Evolutionary conservation across 2,797 vertebrate genomes (phyloP).

Genomic region (Bradypus variegatus): DNA sequence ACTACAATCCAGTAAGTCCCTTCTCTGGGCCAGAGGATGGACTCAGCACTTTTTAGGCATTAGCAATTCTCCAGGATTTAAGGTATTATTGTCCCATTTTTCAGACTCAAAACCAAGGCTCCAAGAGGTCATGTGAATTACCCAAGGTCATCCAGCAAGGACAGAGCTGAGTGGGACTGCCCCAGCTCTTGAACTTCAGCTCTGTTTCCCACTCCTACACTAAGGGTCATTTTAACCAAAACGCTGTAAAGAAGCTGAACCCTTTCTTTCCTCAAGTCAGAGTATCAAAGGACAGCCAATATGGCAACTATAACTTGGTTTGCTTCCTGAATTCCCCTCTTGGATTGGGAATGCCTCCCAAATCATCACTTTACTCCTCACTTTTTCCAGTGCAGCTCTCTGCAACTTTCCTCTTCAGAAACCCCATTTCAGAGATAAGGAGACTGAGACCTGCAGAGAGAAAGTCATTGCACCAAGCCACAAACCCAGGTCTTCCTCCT

Average conservation of each 20-base stretch:
- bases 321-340: not conserved
- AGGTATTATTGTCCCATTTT: slow-evolving; percentile 10
- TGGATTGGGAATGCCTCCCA: not conserved
- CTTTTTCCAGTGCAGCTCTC: not conserved
- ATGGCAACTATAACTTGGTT: not conserved
- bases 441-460: slow-evolving; percentile 7
- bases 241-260: not conserved
- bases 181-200: not conserved
- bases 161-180: not conserved
- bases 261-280: not conserved
- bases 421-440: slow-evolving; percentile 17
- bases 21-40: not conserved
- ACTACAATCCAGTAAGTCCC: not conserved
- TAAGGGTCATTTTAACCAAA: not conserved
- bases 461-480: not conserved
- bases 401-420: not conserved
- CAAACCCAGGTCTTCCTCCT: not conserved
- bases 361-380: not conserved
- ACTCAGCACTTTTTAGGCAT: not conserved
- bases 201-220: not conserved
- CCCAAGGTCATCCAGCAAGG: not conserved
- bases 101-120: slow-evolving; percentile 27
- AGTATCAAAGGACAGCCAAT: not conserved
- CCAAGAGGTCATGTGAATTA: not conserved
- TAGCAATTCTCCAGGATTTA: not conserved